phyloP scores from a whole-genome alignment of 23 tunicate genomes.

The Diplosoma virens region DNA sequence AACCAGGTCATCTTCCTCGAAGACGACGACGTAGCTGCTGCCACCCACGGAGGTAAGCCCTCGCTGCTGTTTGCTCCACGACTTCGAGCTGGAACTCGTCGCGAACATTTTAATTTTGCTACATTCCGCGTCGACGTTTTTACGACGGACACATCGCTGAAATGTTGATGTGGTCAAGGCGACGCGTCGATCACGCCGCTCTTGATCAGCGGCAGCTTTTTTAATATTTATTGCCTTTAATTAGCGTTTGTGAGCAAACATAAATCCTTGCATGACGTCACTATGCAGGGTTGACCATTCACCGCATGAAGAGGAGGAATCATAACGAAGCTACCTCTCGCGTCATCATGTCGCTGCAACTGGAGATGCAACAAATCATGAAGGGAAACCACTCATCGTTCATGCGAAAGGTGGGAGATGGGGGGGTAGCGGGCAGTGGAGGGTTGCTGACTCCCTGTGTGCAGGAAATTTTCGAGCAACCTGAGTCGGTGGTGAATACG shows the following conservation, averaged over 20 bases:
- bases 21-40: conserved; percentile 97
- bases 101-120: no score
- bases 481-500: conserved; percentile 98
- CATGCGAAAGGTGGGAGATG: conserved; percentile 81
- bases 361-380: conserved; percentile 99
- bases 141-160: no score
- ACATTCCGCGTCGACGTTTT: no score
- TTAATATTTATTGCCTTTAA: no score
- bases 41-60: conserved; percentile 87
- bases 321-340: conserved; percentile 54
- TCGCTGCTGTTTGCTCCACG: no score
- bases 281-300: conserved; percentile 64
- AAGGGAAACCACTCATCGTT: conserved; percentile 86
- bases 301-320: conserved; percentile 79
- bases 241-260: no score
- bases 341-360: conserved; percentile 54
- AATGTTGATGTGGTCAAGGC: no score
- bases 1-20: conserved; percentile 94
- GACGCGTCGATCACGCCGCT: no score
- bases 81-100: no score
- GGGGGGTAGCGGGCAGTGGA: conserved; percentile 25
- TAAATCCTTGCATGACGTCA: no score
- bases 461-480: conserved; percentile 99
- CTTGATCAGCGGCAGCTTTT: no score
- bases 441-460: background rate